These are phyloP conservation scores for Procavia capensis DNA, from an alignment of 2,113 vertebrate genomes.

Conservation along the genomic window DNA sequence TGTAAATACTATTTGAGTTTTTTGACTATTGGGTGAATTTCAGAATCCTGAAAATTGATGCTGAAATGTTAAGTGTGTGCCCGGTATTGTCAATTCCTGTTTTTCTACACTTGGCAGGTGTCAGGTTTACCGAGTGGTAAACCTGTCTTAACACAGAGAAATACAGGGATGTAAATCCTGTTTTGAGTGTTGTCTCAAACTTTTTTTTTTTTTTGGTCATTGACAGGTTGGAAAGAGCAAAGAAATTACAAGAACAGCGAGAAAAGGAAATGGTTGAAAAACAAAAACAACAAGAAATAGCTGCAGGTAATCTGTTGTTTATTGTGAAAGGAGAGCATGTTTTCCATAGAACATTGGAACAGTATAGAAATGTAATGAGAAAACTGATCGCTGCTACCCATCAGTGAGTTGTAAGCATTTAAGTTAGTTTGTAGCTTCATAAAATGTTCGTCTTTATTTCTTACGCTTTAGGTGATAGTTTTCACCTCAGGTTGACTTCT, in stretches of 20 bases:
- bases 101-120: background rate
- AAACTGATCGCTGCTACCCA: background rate
- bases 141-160: background rate
- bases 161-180: background rate
- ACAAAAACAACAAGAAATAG: slow-evolving; percentile 96
- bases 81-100: background rate
- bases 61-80: background rate
- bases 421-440: background rate
- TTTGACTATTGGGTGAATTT: background rate
- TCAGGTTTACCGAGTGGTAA: background rate
- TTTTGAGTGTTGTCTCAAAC: background rate
- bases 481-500: too few species aligned
- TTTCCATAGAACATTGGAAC: background rate
- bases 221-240: slow-evolving; percentile 96
- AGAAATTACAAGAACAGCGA: slow-evolving; percentile 98
- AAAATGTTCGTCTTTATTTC: background rate
- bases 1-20: background rate
- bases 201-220: slow-evolving; percentile 56
- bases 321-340: background rate
- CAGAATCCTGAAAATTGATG: background rate
- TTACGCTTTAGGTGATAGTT: background rate
- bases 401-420: background rate
- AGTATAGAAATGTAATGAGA: background rate
- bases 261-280: slow-evolving; percentile 98
- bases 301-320: slow-evolving; percentile 88